These are phyloP conservation scores for Drosophila incognita DNA, from an alignment of 2,888 invertebrate genomes.

Conservation along the genomic window DNA sequence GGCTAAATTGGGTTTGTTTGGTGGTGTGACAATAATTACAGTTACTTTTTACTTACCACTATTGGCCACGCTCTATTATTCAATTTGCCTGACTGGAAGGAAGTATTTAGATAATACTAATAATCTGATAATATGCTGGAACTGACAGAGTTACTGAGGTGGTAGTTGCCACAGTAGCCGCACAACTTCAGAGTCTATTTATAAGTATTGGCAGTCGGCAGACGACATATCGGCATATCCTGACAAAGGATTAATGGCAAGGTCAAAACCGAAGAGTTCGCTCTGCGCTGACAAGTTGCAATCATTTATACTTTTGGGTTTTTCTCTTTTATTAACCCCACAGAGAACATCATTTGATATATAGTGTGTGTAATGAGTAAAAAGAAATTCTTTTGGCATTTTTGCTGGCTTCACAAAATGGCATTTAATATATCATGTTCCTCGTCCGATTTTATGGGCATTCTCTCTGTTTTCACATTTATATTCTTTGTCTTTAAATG, in stretches of 20 bases:
- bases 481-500: slow-evolving; percentile 42
- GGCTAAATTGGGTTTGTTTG: neutral
- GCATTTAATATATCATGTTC: slow-evolving; percentile 60
- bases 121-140: slow-evolving; percentile 40
- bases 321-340: slow-evolving; percentile 1
- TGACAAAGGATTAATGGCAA: slow-evolving; percentile 45
- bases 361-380: slow-evolving; percentile 1
- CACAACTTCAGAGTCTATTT: slow-evolving; percentile 8
- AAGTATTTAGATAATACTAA: slow-evolving; percentile 55
- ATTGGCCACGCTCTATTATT: slow-evolving; percentile 53
- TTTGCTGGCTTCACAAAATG: slow-evolving; percentile 39
- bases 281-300: slow-evolving; percentile 30
- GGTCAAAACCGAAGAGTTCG: slow-evolving; percentile 25
- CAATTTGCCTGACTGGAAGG: slow-evolving; percentile 47
- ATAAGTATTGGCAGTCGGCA: slow-evolving; percentile 13
- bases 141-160: neutral
- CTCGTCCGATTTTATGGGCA: slow-evolving; percentile 35
- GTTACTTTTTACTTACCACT: slow-evolving; percentile 4
- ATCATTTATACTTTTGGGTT: slow-evolving; percentile 17
- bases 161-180: neutral
- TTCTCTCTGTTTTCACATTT: slow-evolving; percentile 19
- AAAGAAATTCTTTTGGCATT: slow-evolving; percentile 22
- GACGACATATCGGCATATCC: slow-evolving; percentile 25
- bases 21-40: slow-evolving; percentile 32
- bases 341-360: slow-evolving; percentile 21